Conservation (phyloP, 2,888 invertebrate genomes). For the Sycophila texana region DNA sequence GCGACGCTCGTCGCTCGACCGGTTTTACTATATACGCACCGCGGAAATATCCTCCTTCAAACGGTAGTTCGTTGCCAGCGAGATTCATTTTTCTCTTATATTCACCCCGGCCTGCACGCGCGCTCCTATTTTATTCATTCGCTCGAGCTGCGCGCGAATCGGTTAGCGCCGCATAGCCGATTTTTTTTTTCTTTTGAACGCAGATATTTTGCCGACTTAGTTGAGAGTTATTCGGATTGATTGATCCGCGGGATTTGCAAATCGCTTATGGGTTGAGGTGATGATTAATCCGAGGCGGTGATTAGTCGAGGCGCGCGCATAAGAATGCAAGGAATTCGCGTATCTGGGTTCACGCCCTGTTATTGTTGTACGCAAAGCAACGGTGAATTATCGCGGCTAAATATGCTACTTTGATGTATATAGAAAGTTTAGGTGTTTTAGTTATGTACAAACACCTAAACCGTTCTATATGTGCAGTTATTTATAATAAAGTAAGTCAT, state of each 20-base stretch:
- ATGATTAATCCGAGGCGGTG: too few species aligned
- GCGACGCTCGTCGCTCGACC: constrained; percentile 56
- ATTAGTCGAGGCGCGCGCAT: constrained; percentile 33
- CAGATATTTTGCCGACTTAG: too few species aligned
- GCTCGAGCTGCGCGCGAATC: background rate
- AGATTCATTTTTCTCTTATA: constrained; percentile 23
- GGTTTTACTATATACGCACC: constrained; percentile 53
- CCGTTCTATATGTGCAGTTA: too few species aligned
- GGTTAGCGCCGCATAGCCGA: background rate
- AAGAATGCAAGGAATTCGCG: constrained; percentile 20
- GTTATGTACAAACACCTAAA: too few species aligned
- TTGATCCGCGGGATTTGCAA: background rate
- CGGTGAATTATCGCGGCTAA: too few species aligned
- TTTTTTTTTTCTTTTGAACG: too few species aligned
- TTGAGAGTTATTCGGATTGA: too few species aligned
- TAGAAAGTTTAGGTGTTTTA: too few species aligned
- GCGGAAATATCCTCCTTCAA: constrained; percentile 60
- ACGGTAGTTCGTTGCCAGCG: constrained; percentile 62
- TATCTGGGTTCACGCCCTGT: background rate
- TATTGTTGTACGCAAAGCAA: too few species aligned
- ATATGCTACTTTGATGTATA: too few species aligned
- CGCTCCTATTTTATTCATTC: constrained; percentile 7
- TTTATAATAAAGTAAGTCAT: too few species aligned
- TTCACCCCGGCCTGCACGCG: background rate
- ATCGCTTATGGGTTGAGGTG: too few species aligned